phyloP scores from a whole-genome alignment of 2,888 invertebrate genomes.

The Hydraecia micacea region DNA sequence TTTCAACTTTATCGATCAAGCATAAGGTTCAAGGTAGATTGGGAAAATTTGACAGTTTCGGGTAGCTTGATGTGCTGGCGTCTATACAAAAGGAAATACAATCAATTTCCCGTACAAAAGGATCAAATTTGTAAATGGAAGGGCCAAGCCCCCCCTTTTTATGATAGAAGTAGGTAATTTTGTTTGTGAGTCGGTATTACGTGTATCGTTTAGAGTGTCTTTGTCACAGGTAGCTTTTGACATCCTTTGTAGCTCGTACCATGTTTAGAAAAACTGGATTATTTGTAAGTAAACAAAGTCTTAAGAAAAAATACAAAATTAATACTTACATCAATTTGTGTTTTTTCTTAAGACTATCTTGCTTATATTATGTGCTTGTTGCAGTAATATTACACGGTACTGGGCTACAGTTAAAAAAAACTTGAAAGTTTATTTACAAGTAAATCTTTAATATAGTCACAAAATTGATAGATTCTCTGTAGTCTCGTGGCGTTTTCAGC shows the following conservation, averaged over 20 bases:
- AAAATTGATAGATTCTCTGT: neutral
- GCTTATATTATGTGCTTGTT: neutral
- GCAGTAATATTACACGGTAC: neutral
- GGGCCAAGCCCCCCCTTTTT: slow-evolving; percentile 44
- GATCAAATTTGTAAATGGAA: slow-evolving; percentile 58
- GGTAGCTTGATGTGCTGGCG: no score
- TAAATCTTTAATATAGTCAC: neutral
- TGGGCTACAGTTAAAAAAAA: no score
- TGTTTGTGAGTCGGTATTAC: slow-evolving; percentile 49
- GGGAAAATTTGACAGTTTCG: no score
- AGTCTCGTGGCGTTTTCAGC: neutral
- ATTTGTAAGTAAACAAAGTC: neutral
- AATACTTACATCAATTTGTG: neutral
- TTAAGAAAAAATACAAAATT: neutral
- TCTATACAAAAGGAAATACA: slow-evolving; percentile 30
- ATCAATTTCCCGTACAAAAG: slow-evolving; percentile 47
- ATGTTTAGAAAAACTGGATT: slow-evolving; percentile 1
- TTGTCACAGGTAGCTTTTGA: slow-evolving; percentile 23
- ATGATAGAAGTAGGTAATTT: slow-evolving; percentile 55
- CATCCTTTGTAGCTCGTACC: slow-evolving; percentile 7
- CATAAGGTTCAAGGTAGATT: no score
- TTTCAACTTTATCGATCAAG: no score
- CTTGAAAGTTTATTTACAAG: neutral
- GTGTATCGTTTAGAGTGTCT: slow-evolving; percentile 4
- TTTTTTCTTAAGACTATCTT: neutral